Percentiles rank a stretch among this genome's conserved stretches.
phyloP scores from a whole-genome alignment of 2,113 vertebrate genomes.

The Strigops habroptila region DNA sequence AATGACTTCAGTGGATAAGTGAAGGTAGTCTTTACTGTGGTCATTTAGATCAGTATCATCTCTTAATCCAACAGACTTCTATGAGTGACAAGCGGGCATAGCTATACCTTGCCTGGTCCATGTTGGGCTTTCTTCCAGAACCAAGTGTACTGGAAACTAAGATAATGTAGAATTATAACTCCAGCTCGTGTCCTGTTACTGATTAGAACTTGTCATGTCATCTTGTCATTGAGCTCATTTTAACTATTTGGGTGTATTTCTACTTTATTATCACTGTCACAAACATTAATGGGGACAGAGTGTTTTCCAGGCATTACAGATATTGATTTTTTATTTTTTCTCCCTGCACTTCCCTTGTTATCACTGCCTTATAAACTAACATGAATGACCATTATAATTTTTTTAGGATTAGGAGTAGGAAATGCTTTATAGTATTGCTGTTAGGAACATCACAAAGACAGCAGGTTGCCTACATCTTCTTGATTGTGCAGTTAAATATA shows the following conservation, averaged over 20 bases:
- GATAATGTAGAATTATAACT: fast-evolving
- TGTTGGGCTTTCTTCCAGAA: not conserved
- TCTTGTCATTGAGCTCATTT: not conserved
- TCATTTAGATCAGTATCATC: not conserved
- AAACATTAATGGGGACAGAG: fast-evolving
- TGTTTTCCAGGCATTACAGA: not conserved
- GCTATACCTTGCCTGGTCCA: not conserved
- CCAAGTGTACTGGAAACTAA: not conserved
- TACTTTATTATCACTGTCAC: not conserved
- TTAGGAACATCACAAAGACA: not conserved
- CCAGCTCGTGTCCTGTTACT: not conserved
- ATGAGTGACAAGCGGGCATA: not conserved
- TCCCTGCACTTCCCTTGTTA: not conserved
- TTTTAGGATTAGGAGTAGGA: not conserved
- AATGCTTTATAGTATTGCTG: not conserved
- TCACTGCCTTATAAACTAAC: not conserved
- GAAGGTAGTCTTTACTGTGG: fast-evolving
- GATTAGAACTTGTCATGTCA: not conserved
- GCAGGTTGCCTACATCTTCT: not conserved
- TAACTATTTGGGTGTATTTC: not conserved
- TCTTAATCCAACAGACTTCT: not conserved
- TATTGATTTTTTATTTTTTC: not conserved
- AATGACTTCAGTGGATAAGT: fast-evolving
- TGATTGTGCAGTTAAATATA: not conserved
- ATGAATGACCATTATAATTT: not conserved